Conservation (phyloP, 2,888 invertebrate species). For the Tetheella fluctuosa region DNA sequence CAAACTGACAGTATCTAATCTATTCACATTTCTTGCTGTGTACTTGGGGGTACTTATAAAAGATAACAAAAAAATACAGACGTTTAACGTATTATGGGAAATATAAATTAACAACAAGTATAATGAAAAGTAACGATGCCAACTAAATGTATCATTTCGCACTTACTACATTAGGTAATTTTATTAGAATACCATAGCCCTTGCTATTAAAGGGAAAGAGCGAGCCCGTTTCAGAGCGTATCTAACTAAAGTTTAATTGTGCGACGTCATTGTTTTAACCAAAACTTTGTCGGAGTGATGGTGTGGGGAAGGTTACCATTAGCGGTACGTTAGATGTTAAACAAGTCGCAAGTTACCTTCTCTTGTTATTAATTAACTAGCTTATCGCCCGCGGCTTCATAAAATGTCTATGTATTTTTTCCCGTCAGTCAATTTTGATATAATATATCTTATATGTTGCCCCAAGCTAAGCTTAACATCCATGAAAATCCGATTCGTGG, state of each 20-base stretch:
- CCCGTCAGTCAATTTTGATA: too few species aligned
- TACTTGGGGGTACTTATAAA: too few species aligned
- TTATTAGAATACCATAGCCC: constrained; percentile 18
- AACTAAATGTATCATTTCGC: neutral
- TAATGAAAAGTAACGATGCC: neutral
- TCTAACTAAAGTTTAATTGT: constrained; percentile 37
- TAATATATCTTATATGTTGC: too few species aligned
- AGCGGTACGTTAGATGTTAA: neutral
- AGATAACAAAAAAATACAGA: neutral
- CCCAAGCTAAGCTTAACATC: too few species aligned
- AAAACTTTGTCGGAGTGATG: constrained; percentile 26
- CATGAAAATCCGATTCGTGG: too few species aligned
- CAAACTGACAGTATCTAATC: neutral
- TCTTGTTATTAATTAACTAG: neutral
- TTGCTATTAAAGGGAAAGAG: constrained; percentile 21
- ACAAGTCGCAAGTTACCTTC: neutral
- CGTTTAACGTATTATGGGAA: too few species aligned
- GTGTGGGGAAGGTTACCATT: constrained; percentile 13
- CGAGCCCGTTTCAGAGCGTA: constrained; percentile 22
- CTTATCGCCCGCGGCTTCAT: too few species aligned
- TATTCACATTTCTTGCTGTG: neutral
- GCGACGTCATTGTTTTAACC: constrained; percentile 38
- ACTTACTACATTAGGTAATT: constrained; percentile 13
- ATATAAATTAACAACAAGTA: neutral
- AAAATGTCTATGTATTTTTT: too few species aligned